phyloP scores from a whole-genome alignment of 2,113 vertebrate genomes.

The Anser brachyrhynchus region DNA sequence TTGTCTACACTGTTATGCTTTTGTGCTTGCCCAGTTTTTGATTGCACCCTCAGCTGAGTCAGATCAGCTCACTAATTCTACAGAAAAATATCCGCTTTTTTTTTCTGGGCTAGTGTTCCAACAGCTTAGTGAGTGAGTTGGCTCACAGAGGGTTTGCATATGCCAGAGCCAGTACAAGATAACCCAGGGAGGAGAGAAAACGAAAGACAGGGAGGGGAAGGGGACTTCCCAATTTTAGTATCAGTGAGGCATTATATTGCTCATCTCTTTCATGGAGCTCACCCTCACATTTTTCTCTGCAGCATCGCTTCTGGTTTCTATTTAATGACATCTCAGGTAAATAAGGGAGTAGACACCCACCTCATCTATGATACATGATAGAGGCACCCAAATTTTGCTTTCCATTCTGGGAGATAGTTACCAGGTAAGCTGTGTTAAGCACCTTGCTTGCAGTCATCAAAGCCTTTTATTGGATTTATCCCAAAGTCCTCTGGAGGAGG shows the following conservation, averaged over 20 bases:
- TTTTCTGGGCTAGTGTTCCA: neutral
- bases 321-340: neutral
- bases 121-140: neutral
- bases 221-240: neutral
- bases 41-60: neutral
- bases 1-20: neutral
- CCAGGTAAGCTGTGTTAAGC: neutral
- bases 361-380: neutral
- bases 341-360: neutral
- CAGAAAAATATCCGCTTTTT: neutral
- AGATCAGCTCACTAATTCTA: neutral
- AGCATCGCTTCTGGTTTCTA: neutral
- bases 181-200: neutral
- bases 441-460: neutral
- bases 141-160: neutral
- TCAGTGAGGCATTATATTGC: neutral
- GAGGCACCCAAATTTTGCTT: neutral
- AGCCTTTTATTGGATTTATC: neutral
- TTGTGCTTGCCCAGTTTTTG: neutral
- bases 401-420: neutral
- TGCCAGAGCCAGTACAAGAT: neutral
- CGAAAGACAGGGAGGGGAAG: neutral
- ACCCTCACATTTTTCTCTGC: neutral
- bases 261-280: neutral
- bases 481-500: neutral